These are phyloP conservation scores for Gallinago paraguaiae DNA, from an alignment of 2,113 vertebrate genomes.

Conservation along the genomic window DNA sequence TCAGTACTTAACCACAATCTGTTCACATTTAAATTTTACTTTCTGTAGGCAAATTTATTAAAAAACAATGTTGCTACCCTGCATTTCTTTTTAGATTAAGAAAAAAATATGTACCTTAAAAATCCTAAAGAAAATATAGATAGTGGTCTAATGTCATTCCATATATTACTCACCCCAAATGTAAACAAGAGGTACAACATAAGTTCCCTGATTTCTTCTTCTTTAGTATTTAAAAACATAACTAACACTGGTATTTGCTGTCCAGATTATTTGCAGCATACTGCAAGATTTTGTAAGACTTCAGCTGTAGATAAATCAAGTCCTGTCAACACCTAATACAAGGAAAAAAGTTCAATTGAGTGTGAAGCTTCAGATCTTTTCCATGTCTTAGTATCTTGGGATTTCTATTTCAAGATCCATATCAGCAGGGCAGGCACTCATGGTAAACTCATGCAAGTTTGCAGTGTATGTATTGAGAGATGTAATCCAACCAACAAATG, in stretches of 20 bases:
- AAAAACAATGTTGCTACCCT: slow-evolving; percentile 35
- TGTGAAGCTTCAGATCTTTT: slow-evolving; percentile 52
- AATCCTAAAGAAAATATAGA: slow-evolving; percentile 4
- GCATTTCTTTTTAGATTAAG: slow-evolving; percentile 50
- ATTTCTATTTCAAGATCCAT: slow-evolving; percentile 16
- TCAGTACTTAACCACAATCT: slow-evolving; percentile 11
- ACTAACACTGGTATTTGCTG: slow-evolving; percentile 44
- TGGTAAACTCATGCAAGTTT: slow-evolving; percentile 62
- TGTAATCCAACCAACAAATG: slow-evolving; percentile 31
- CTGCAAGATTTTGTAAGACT: slow-evolving; percentile 32
- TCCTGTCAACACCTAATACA: slow-evolving; percentile 26
- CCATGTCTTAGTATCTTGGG: neutral
- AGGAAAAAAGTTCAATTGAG: neutral
- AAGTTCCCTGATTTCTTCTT: slow-evolving; percentile 70
- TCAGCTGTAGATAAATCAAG: slow-evolving; percentile 10
- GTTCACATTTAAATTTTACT: slow-evolving; percentile 35
- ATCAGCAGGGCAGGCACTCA: slow-evolving; percentile 74
- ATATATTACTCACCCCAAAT: slow-evolving; percentile 56
- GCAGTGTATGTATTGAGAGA: slow-evolving; percentile 56
- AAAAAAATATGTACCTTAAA: slow-evolving; percentile 63
- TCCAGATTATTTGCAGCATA: slow-evolving; percentile 28
- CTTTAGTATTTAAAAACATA: slow-evolving; percentile 40
- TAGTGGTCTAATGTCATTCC: slow-evolving; percentile 62
- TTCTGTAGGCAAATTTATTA: slow-evolving; percentile 39
- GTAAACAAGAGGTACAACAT: slow-evolving; percentile 73